Conservation (phyloP, 1,140 invertebrate species). For the Cydia amplana region DNA sequence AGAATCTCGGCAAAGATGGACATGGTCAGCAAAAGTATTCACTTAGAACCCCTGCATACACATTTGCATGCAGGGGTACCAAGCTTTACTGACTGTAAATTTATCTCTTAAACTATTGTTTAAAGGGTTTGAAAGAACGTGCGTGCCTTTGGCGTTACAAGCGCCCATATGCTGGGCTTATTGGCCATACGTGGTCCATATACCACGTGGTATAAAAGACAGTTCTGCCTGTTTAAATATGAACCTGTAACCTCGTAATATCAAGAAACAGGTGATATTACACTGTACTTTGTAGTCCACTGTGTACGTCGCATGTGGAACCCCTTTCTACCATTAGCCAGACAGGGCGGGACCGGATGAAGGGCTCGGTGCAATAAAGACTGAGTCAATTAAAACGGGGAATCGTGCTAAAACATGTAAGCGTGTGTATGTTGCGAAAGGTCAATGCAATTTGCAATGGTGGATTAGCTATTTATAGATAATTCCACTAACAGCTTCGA, state of each 20-base stretch:
- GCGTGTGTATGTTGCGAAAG: background rate
- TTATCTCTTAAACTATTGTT: too few relatives aligned
- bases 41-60: too few relatives aligned
- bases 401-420: conserved; percentile 20
- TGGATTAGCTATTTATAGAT: background rate
- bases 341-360: conserved; percentile 65
- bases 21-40: too few relatives aligned
- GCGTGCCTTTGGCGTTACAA: too few relatives aligned
- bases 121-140: too few relatives aligned
- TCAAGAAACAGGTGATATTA: conserved; percentile 33
- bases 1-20: too few relatives aligned
- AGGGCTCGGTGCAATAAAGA: conserved; percentile 42
- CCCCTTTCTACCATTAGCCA: conserved; percentile 61
- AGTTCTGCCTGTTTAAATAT: background rate
- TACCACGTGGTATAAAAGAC: background rate
- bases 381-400: conserved; percentile 25
- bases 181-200: background rate
- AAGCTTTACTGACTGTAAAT: too few relatives aligned
- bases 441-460: conserved; percentile 18
- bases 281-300: conserved; percentile 35
- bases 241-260: background rate
- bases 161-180: too few relatives aligned
- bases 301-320: conserved; percentile 43
- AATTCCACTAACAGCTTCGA: background rate
- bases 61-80: too few relatives aligned